Percentiles rank a stretch among this genome's conserved stretches.
Conservation (phyloP, 2,888 invertebrate genomes). For the Campaea margaritaria region DNA sequence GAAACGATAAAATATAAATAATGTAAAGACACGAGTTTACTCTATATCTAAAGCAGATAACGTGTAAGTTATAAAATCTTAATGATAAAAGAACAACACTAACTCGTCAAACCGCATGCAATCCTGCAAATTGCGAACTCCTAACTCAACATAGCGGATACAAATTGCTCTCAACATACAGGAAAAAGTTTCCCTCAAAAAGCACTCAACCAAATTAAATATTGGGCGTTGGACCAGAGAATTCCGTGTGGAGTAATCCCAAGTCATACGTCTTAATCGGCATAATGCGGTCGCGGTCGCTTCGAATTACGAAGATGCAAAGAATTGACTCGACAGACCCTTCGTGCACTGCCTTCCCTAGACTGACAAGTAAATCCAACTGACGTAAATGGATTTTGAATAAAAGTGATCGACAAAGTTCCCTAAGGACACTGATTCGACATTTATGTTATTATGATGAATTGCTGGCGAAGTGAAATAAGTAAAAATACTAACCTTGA, state of each 20-base stretch:
- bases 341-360: conserved; percentile 55
- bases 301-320: conserved; percentile 67
- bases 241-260: conserved; percentile 70
- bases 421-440: conserved; percentile 23
- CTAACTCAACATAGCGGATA: conserved; percentile 79
- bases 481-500: conserved; percentile 80
- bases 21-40: too few relatives aligned
- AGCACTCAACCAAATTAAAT: conserved; percentile 84
- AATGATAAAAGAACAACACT: conserved; percentile 11
- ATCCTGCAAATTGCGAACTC: conserved; percentile 61
- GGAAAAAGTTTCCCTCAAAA: conserved; percentile 77
- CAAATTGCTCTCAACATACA: conserved; percentile 78
- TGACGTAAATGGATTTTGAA: conserved; percentile 54
- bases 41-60: neutral
- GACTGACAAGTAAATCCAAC: conserved; percentile 67
- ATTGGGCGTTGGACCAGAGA: conserved; percentile 72
- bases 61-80: conserved; percentile 5
- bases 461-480: conserved; percentile 26
- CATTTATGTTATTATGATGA: conserved; percentile 22
- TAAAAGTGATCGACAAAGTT: conserved; percentile 30
- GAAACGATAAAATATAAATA: neutral
- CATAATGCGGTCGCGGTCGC: conserved; percentile 77
- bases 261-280: conserved; percentile 82
- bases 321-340: conserved; percentile 75
- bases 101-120: conserved; percentile 60